Percentiles rank a stretch among this genome's conserved stretches.
phyloP scores from a whole-genome alignment of 2,113 vertebrate genomes.

The Oxyura jamaicensis region DNA sequence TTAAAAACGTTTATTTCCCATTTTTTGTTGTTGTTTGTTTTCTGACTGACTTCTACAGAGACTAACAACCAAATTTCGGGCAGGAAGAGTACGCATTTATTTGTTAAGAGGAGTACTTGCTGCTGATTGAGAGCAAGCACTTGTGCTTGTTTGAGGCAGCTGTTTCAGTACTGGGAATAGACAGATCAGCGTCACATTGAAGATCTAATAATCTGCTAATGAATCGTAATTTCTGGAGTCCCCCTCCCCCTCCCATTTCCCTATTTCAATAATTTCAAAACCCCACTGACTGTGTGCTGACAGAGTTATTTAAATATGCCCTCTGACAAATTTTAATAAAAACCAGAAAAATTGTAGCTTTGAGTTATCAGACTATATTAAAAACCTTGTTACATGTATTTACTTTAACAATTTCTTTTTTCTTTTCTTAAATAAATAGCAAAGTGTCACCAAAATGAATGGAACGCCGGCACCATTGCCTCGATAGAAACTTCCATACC shows the following conservation, averaged over 20 bases:
- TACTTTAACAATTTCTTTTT: background rate
- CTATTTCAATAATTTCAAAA: background rate
- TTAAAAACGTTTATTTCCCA: conserved; percentile 37
- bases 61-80: conserved; percentile 36
- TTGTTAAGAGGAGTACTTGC: conserved; percentile 42
- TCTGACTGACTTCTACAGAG: background rate
- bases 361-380: conserved; percentile 30
- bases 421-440: conserved; percentile 56
- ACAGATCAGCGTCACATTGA: conserved; percentile 23
- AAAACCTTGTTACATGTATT: conserved; percentile 28
- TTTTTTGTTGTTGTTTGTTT: background rate
- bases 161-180: conserved; percentile 30
- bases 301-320: background rate
- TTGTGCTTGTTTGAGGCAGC: conserved; percentile 10
- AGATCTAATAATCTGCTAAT: background rate
- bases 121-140: conserved; percentile 53
- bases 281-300: background rate
- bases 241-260: background rate
- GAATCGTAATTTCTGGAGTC: background rate
- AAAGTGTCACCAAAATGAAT: conserved; percentile 34
- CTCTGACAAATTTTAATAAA: conserved; percentile 9
- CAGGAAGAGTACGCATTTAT: conserved; percentile 41
- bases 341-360: background rate
- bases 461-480: background rate
- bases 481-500: background rate